Evolutionary conservation across 2,888 invertebrate genomes (phyloP).

Genomic region (Mechanitis messenoides): DNA sequence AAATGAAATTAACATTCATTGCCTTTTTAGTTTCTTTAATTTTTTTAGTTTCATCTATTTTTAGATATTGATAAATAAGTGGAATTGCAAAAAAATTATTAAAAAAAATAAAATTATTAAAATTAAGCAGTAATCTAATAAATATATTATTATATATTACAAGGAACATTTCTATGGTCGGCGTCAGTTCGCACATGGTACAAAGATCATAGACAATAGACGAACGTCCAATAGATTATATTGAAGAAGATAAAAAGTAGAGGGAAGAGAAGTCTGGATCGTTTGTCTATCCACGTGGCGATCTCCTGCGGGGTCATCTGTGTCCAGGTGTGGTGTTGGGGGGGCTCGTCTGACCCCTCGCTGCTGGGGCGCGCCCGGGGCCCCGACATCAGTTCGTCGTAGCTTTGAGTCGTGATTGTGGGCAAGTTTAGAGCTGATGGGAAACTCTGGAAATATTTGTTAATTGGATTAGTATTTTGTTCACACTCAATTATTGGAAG

Average conservation of each 20-base stretch:
- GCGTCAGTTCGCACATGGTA: background rate
- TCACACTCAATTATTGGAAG: background rate
- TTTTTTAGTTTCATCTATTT: too few species aligned
- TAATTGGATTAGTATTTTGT: background rate
- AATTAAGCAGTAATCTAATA: too few species aligned
- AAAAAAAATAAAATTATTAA: too few species aligned
- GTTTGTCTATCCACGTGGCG: constrained; percentile 89
- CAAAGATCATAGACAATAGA: constrained; percentile 71
- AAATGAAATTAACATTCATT: too few species aligned
- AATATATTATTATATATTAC: too few species aligned
- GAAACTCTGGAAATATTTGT: constrained; percentile 73
- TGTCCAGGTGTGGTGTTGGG: constrained; percentile 78
- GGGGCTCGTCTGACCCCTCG: constrained; percentile 58
- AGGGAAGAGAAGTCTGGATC: constrained; percentile 87
- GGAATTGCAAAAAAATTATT: too few species aligned
- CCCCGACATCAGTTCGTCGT: constrained; percentile 74
- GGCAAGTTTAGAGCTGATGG: constrained; percentile 80
- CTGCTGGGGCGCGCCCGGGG: constrained; percentile 50
- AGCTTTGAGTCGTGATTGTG: constrained; percentile 81
- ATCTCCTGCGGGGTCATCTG: constrained; percentile 93
- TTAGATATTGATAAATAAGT: too few species aligned
- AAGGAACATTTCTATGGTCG: too few species aligned
- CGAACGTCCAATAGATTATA: constrained; percentile 86
- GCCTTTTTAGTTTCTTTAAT: too few species aligned
- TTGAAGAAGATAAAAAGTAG: constrained; percentile 87